Evolutionary conservation across 2,113 vertebrate genomes (phyloP).

Genomic region (Ictidomys tridecemlineatus): DNA sequence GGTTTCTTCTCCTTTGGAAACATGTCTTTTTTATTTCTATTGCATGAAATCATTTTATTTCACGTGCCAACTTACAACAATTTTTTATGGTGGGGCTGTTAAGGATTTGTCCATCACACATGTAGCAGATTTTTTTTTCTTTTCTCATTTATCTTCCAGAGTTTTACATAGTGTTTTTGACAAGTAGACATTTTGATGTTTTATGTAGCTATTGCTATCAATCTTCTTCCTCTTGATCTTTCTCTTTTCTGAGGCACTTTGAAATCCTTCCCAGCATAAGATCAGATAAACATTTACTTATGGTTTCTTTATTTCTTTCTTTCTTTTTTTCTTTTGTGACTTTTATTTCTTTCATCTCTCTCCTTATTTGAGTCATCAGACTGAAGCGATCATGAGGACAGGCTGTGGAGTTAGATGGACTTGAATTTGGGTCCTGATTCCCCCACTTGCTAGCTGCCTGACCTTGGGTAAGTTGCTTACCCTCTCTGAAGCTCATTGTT

Average conservation of each 20-base stretch:
- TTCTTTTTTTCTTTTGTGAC: too few relatives aligned
- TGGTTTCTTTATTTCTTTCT: not conserved
- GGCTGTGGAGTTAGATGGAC: not conserved
- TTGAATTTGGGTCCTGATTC: not conserved
- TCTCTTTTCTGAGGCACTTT: not conserved
- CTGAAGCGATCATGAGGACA: not conserved
- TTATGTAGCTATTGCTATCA: not conserved
- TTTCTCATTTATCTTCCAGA: conserved; percentile 40
- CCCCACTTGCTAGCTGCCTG: not conserved
- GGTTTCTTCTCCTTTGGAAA: conserved; percentile 34
- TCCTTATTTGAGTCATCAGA: not conserved
- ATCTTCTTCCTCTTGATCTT: not conserved
- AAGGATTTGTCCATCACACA: not conserved
- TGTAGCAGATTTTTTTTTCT: not conserved
- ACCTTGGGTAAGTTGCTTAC: not conserved
- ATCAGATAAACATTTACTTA: not conserved
- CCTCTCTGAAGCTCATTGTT: conserved; percentile 2
- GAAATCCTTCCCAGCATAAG: not conserved
- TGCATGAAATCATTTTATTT: not conserved
- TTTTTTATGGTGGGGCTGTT: not conserved
- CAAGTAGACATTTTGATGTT: conserved; percentile 45
- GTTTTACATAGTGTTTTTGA: conserved; percentile 38
- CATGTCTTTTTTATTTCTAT: conserved; percentile 4
- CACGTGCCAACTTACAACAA: not conserved
- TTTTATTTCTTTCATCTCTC: not conserved